Base-by-base conservation (phyloP, 1,140 invertebrate genomes). In the Heliconius hermathena region DNA sequence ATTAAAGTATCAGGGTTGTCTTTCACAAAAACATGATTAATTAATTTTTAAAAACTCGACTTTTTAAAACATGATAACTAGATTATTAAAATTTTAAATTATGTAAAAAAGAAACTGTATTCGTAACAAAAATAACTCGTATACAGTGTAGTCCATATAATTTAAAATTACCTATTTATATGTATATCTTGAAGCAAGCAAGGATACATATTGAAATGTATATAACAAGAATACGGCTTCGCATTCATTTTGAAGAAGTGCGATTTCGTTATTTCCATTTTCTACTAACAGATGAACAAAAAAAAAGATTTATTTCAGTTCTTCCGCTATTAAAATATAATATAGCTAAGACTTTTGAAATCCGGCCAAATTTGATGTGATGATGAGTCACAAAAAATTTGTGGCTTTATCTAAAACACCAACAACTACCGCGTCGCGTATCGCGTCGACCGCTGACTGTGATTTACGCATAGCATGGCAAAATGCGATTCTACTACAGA, bases 391-490 rank as follows among this genome's bases (percentile, higher is more conserved):
- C 73, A 83, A 82, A 78, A 76, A 74, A 77, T 11, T 22, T 73
- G 78, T 79, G 49, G 60, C 66, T 83, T 78, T 76, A 66, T 79
- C 75, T 79, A 80, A 81, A 84, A 81, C 70, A 77, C 41, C 70
- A 80, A 71, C 74, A 33, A 76, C 76, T 80, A 77, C 79, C 75
- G 78, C 77, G 77, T 87, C 85, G 79, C 83, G 83, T 76, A 88
- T 85, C 79, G 66, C 71, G 75, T 80, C 81, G 79, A 82, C 83
- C 75, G 72, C 79, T 76, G 71, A 26, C 60, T 78, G 76, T 82
- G 84, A 85, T 85, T 87, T 89, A 85, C 83, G 79, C 71, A 80
- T 77, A 84, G 76, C 71, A 73, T 74, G 83, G 79, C 81, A 76
- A 71, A 84, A 76, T 78, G 16, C 52, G 70, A 82, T 73, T 26